Base-by-base conservation (phyloP, 2,113 vertebrate genomes). In the Toxotes chatareus region DNA sequence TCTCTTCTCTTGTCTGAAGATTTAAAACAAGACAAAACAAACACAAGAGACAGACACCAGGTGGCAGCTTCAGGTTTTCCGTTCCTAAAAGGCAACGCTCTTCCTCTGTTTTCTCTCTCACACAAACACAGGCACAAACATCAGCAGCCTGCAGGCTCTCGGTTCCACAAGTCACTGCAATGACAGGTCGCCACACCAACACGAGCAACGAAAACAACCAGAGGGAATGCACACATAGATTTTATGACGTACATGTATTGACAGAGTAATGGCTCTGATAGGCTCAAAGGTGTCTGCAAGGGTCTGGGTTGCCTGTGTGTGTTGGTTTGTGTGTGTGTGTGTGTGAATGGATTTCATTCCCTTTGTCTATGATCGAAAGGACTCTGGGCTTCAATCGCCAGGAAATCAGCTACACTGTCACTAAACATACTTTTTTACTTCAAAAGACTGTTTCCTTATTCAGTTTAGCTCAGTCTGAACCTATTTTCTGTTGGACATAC, bases 231-330 rank as follows among this genome's bases (percentile, higher is more conserved):
- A 70, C 32, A 6, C 72, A 79, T 32, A 23, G 66, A 70, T 64
- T 72, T 73, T 49, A 67, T 91, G 89, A 88, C 55, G 49, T 62
- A 46, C 68, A 16, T 61, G 44, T 70, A 79, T 69, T 66, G 81
- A 86, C 74, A 32, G 59, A 11, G 60, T 75, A 49, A 38, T 23
- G 46, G 53, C 38, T 59, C 51, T 27, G 19, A 53, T 2, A 7
- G 40, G 49, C 79, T 72, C 60, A 60, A 38, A 63, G 38, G 63
- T 21, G 51, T 66, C 71, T 57, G 42, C 12, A 56, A 68, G 0
- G 36, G 32, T 23, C 57, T 49, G 65, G 17, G 46, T 47, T 47
- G 4, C 46, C 12, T 62, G 10, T 38, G 44, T 46, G 55, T 77
- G 56, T 40, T 31, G 8, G 56, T 40, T 31, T 13, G 82, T 62